A percentile compares a stretch with the other conserved stretches of the same genome.
These are phyloP conservation scores for Lasioglossum figueresi DNA, from an alignment of 2,888 invertebrate species.

Conservation along the genomic window DNA sequence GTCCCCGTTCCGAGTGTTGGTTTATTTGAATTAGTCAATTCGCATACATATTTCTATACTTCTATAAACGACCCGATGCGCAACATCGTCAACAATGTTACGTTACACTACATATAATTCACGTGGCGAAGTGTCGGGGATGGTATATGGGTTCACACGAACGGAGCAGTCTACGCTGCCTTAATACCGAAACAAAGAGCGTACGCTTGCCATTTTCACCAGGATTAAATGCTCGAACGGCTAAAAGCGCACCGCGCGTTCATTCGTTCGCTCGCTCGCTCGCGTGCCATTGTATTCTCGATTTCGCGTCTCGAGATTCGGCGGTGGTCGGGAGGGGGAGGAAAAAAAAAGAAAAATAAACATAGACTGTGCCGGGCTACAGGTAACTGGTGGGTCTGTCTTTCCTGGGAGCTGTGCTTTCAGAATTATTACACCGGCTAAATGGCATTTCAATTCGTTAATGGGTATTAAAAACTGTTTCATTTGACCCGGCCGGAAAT, in stretches of 20 bases:
- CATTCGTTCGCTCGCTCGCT: slow-evolving; percentile 41
- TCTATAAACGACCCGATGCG: too few species aligned
- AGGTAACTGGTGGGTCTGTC: neutral
- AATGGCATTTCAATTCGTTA: slow-evolving; percentile 55
- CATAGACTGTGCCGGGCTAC: slow-evolving; percentile 5
- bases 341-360: slow-evolving; percentile 1
- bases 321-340: neutral
- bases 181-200: slow-evolving; percentile 48
- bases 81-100: neutral
- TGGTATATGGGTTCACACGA: slow-evolving; percentile 27
- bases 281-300: slow-evolving; percentile 50
- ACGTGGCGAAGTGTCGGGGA: slow-evolving; percentile 7
- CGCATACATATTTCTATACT: neutral
- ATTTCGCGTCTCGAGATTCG: slow-evolving; percentile 29
- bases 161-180: neutral
- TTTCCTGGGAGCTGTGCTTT: slow-evolving; percentile 37
- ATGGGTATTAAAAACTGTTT: slow-evolving; percentile 64
- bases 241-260: slow-evolving; percentile 44
- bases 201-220: slow-evolving; percentile 35
- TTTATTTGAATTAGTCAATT: neutral
- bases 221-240: slow-evolving; percentile 51
- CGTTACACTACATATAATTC: neutral
- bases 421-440: slow-evolving; percentile 58
- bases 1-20: neutral
- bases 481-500: slow-evolving; percentile 47